Conservation (phyloP, 2,113 vertebrate genomes). For the Zootoca vivipara region DNA sequence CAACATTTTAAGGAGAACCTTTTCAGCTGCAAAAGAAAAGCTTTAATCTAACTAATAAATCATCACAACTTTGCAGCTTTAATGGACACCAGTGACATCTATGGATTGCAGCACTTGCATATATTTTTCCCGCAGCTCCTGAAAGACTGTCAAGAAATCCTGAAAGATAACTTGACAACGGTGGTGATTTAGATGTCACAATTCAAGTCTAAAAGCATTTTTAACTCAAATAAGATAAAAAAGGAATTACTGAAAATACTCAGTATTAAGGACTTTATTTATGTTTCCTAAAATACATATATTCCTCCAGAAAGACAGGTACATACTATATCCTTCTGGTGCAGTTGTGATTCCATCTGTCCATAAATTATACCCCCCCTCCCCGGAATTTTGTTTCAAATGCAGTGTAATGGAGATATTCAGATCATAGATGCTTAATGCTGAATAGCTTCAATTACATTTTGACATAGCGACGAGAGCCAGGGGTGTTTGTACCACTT, state of each 20-base stretch:
- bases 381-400: slow-evolving; percentile 16
- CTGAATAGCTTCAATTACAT: slow-evolving; percentile 11
- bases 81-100: not conserved
- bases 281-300: not conserved
- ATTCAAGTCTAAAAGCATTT: not conserved
- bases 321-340: not conserved
- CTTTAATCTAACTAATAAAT: not conserved
- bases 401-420: not conserved
- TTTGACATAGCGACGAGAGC: not conserved
- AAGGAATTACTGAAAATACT: slow-evolving; percentile 16
- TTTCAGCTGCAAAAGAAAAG: not conserved
- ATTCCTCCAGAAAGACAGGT: not conserved
- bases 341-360: not conserved
- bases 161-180: not conserved
- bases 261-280: not conserved
- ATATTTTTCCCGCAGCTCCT: fast-evolving
- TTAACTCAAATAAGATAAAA: not conserved
- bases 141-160: not conserved
- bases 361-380: not conserved
- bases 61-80: not conserved
- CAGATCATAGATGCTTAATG: not conserved
- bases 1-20: not conserved
- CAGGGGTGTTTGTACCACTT: not conserved
- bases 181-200: not conserved
- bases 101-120: not conserved